Evolutionary conservation across 2,797 vertebrate species (phyloP).

Genomic region (Mionectes olivaceus): DNA sequence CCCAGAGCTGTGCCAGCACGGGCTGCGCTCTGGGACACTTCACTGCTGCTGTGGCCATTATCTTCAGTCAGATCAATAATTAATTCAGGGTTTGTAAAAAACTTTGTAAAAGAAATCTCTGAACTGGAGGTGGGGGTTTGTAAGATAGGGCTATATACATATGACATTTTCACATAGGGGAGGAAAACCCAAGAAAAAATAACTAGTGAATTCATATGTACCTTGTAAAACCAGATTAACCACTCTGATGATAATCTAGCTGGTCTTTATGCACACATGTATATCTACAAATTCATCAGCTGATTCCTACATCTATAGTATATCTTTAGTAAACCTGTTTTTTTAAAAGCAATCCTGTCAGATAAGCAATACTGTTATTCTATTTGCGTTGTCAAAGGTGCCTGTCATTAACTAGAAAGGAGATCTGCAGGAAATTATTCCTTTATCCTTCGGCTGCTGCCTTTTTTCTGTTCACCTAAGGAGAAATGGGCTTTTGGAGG

Average conservation of each 20-base stretch:
- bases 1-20: not conserved
- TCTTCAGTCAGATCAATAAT: not conserved
- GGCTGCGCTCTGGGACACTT: not conserved
- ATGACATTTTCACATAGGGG: not conserved
- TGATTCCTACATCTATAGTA: not conserved
- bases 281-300: not conserved
- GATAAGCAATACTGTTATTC: not conserved
- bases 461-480: not conserved
- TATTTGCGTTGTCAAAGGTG: not conserved
- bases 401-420: not conserved
- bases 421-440: not conserved
- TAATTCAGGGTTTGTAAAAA: not conserved
- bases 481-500: not conserved
- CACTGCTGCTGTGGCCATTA: rapidly evolving
- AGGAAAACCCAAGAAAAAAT: not conserved
- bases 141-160: not conserved
- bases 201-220: not conserved
- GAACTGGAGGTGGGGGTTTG: no score
- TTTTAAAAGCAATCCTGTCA: not conserved
- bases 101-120: not conserved
- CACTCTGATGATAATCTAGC: not conserved
- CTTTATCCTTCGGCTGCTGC: not conserved
- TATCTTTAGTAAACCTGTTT: not conserved
- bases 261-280: not conserved
- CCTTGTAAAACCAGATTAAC: not conserved